Evolutionary conservation across 1,140 invertebrate genomes (phyloP), one percentile per base, ranked within the genome.

Genomic region (Whitmania pigra): DNA sequence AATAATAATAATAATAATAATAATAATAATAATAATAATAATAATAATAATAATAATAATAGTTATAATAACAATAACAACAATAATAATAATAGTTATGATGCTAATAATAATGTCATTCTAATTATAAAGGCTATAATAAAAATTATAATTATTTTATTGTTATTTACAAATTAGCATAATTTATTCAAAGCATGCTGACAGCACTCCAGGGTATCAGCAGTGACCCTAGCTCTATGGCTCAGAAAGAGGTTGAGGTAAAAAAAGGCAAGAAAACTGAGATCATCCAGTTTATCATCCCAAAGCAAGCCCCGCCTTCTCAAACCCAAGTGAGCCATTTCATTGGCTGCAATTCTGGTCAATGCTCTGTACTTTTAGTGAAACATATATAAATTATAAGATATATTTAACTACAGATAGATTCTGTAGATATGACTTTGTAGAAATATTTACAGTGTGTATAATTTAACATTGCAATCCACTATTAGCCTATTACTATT

Each of bases 261-360:
- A 63, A 63, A 18, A 63, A 63, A 18, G 22, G 22, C 15, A 63
- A 63, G 29, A 63, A 63, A 17, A 25, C 57, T 7, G 57, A 63
- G 29, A 31, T 18, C 22, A 31, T 63, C 57, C 43, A 49, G 43
- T 11, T 63, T 18, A 13, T 63, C 29, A 17, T 25, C 22, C 22
- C 22, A 22, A 63, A 63, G 22, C 57, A 63, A 63, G 57, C 57
- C 18, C 67, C 68, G 22, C 67, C 72, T 27, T 73, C 72, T 20
- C 54, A n/a, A 20, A 73, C 72, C 29, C 72, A 73, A 68, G 72
- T 73, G 13, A 36, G 31, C 22, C 20, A 11, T 22, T 18, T 60
- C 11, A 63, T 63, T 63, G 57, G 29, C 29, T 63, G 54, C n/a
- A n/a, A n/a, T n/a, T n/a, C n/a, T n/a, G n/a, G 2, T 57, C 20